Percentiles rank a stretch among this genome's conserved stretches.
These are phyloP conservation scores for Oedothorax gibbosus DNA, from an alignment of 1,140 invertebrate species.

Conservation along the genomic window DNA sequence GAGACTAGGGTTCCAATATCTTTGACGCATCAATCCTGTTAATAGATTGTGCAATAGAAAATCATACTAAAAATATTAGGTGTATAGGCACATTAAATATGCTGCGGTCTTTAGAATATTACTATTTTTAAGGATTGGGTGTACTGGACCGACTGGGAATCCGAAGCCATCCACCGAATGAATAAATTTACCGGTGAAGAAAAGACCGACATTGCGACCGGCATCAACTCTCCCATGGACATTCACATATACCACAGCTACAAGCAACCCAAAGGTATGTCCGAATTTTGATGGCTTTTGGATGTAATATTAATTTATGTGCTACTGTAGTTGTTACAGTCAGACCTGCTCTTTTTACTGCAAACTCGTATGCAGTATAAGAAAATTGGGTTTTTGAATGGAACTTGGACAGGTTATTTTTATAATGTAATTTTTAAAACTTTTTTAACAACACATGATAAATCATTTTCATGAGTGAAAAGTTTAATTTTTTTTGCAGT, in stretches of 20 bases:
- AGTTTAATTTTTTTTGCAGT: too few species aligned
- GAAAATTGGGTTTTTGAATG: too few species aligned
- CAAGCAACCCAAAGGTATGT: constrained; percentile 83
- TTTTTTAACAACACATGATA: too few species aligned
- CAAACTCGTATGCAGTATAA: too few species aligned
- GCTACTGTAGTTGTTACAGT: neutral
- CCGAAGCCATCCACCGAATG: constrained; percentile 89
- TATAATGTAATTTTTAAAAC: too few species aligned
- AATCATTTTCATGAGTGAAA: too few species aligned
- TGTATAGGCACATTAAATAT: neutral
- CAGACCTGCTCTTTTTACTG: too few species aligned
- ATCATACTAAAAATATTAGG: neutral
- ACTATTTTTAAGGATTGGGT: constrained; percentile 77
- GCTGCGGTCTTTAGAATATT: neutral
- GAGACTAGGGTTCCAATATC: too few species aligned
- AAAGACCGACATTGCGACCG: constrained; percentile 31
- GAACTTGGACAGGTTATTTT: too few species aligned
- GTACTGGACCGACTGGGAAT: constrained; percentile 98
- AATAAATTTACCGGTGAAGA: constrained; percentile 84
- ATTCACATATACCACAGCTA: constrained; percentile 95
- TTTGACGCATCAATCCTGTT: too few species aligned
- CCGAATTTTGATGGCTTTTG: neutral
- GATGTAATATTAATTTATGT: too few species aligned
- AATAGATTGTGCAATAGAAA: neutral
- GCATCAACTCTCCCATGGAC: constrained; percentile 81